These are phyloP conservation scores for Siniperca undulata DNA, from an alignment of 2,797 vertebrate species.

Conservation along the genomic window DNA sequence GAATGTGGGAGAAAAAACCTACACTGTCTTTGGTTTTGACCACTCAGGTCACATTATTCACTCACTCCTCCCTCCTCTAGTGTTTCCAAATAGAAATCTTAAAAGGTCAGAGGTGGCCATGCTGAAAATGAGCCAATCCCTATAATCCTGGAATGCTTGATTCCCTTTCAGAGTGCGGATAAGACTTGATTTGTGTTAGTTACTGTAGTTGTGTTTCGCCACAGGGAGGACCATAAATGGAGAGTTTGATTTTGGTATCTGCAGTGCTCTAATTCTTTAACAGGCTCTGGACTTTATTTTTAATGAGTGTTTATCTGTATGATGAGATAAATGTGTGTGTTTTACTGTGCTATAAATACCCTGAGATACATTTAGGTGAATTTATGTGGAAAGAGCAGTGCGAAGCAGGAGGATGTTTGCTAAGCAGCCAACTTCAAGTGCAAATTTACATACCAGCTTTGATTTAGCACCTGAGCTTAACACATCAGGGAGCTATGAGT, in stretches of 20 bases:
- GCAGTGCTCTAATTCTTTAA: constrained; percentile 24
- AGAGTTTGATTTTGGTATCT: constrained; percentile 24
- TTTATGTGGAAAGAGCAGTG: constrained; percentile 25
- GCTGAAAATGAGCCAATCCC: constrained; percentile 54
- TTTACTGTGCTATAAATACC: neutral
- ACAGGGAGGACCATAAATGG: constrained; percentile 53
- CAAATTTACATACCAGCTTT: constrained; percentile 44
- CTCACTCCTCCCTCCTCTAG: neutral
- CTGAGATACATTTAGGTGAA: neutral
- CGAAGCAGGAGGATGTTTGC: constrained; percentile 21
- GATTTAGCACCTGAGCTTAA: constrained; percentile 22
- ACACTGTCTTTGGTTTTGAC: constrained; percentile 25
- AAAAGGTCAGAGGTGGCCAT: constrained; percentile 48
- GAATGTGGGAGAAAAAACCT: neutral
- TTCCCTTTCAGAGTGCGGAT: constrained; percentile 46
- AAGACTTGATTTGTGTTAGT: constrained; percentile 46
- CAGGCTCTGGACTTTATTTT: constrained; percentile 24
- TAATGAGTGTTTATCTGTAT: constrained; percentile 36
- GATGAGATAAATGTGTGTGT: constrained; percentile 27
- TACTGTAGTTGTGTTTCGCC: constrained; percentile 17
- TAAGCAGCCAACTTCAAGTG: constrained; percentile 8
- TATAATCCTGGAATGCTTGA: constrained; percentile 31
- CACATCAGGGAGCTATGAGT: constrained; percentile 4
- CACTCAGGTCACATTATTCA: constrained; percentile 12
- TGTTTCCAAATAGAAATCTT: constrained; percentile 48